Evolutionary conservation across 2,888 invertebrate species (phyloP).

Genomic region (Andrena dorsata): DNA sequence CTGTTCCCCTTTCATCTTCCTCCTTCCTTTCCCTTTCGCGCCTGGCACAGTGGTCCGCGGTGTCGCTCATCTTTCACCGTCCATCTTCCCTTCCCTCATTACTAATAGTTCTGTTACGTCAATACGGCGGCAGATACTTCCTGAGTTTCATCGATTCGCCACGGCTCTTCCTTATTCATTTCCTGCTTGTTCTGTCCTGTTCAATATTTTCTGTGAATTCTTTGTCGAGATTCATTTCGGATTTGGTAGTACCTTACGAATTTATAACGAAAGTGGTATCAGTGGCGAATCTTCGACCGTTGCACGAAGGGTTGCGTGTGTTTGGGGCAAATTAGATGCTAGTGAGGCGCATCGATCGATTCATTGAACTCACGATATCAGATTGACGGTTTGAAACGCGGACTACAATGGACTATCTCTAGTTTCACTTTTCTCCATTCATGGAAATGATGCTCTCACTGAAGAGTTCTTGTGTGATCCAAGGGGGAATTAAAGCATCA

Average conservation of each 20-base stretch:
- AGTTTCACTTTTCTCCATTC: background rate
- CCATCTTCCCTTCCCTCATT: background rate
- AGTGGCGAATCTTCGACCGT: background rate
- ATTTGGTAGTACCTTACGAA: too few relatives aligned
- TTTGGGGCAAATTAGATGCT: background rate
- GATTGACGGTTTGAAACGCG: background rate
- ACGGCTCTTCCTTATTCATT: background rate
- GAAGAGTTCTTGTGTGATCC: too few relatives aligned
- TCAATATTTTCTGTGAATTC: background rate
- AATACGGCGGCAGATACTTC: background rate
- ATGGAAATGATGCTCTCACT: background rate
- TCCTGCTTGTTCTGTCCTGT: background rate
- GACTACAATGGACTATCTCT: background rate
- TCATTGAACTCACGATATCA: background rate
- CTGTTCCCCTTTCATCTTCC: constrained; percentile 6
- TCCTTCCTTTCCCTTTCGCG: background rate
- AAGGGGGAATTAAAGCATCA: too few relatives aligned
- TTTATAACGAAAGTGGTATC: background rate
- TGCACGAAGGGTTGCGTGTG: background rate
- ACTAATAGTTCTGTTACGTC: background rate
- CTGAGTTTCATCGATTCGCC: background rate
- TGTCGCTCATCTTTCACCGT: background rate
- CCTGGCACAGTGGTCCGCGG: background rate
- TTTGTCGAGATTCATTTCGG: too few relatives aligned
- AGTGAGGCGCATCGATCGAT: background rate